These are phyloP conservation scores for Rhinogobio ventralis DNA, from an alignment of 2,797 vertebrate genomes.

Conservation along the genomic window DNA sequence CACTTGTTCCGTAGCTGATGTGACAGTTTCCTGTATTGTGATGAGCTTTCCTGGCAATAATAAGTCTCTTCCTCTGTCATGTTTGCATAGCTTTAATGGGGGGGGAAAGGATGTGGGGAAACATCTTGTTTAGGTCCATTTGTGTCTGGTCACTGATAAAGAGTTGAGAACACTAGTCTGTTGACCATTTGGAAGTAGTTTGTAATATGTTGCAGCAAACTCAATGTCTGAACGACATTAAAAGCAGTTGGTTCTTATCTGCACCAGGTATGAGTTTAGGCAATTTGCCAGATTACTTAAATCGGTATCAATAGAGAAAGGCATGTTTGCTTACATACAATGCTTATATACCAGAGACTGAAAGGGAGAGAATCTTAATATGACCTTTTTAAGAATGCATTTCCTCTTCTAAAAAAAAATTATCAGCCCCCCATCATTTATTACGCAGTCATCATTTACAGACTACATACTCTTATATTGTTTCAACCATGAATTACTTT, in stretches of 20 bases:
- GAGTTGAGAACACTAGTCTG: background rate
- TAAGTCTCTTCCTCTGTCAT: background rate
- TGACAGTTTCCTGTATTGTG: slow-evolving; percentile 12
- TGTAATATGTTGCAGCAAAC: background rate
- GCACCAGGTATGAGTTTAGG: slow-evolving; percentile 27
- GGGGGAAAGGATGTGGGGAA: slow-evolving; percentile 6
- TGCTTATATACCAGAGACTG: background rate
- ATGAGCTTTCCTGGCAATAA: background rate
- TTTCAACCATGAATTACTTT: background rate
- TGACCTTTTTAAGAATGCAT: background rate
- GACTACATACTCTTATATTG: background rate
- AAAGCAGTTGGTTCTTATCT: background rate
- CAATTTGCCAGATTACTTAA: slow-evolving; percentile 11
- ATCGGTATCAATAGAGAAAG: slow-evolving; percentile 13
- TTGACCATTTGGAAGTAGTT: slow-evolving; percentile 8
- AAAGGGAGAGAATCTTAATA: background rate
- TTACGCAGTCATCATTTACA: background rate
- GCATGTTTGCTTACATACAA: background rate
- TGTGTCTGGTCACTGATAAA: background rate
- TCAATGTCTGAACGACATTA: slow-evolving; percentile 21
- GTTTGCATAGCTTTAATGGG: background rate
- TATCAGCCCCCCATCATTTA: no score
- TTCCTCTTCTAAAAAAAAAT: background rate
- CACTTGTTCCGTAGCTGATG: background rate
- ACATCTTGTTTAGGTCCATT: background rate